phyloP scores from a whole-genome alignment of 2,113 vertebrate species.

The Scatophagus argus region DNA sequence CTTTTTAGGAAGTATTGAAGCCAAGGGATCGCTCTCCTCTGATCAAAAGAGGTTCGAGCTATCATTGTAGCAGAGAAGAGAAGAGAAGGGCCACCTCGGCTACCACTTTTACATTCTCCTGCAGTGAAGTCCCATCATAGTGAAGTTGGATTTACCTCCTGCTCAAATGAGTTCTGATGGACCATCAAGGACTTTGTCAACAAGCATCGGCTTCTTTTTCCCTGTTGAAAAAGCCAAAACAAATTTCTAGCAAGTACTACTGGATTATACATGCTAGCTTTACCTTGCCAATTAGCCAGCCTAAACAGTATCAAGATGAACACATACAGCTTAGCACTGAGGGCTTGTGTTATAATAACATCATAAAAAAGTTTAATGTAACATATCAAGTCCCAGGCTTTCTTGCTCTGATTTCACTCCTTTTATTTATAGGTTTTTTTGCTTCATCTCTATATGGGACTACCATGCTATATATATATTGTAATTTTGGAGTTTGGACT shows the following conservation, averaged over 20 bases:
- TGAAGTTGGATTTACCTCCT: conserved; percentile 33
- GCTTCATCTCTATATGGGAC: neutral
- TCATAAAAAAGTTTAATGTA: neutral
- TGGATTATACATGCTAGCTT: conserved; percentile 63
- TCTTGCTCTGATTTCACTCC: neutral
- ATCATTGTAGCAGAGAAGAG: neutral
- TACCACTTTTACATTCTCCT: neutral
- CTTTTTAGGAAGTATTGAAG: conserved; percentile 24
- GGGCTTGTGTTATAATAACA: neutral
- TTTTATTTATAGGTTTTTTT: neutral
- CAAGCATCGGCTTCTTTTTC: conserved; percentile 18
- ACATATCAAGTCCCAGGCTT: neutral
- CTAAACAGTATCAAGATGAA: conserved; percentile 44
- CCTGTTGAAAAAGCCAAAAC: conserved; percentile 27
- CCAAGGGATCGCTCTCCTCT: neutral
- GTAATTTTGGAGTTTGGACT: neutral
- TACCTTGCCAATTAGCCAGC: conserved; percentile 39
- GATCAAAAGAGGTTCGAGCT: conserved; percentile 17
- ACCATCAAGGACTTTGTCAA: conserved; percentile 23
- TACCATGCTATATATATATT: neutral
- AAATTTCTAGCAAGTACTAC: conserved; percentile 25
- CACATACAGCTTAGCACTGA: conserved; percentile 12
- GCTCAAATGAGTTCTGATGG: conserved; percentile 21
- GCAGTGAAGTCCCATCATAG: conserved; percentile 2
- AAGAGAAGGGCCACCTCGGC: neutral